Base-by-base conservation (phyloP, 2,888 invertebrate genomes). In the Baccha elongata region DNA sequence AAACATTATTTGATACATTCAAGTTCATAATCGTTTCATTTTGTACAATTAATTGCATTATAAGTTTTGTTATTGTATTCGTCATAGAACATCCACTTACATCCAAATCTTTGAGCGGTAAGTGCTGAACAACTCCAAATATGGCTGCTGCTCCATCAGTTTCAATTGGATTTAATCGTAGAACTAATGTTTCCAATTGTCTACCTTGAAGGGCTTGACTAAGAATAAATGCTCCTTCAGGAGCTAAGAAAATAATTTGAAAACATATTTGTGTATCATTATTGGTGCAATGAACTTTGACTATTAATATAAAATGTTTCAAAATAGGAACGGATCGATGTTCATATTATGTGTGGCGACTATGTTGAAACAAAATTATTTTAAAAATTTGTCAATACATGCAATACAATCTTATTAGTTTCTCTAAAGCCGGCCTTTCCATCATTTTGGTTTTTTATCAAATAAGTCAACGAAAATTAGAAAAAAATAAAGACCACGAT, bases 131-230 rank as follows among this genome's bases (percentile, higher is more conserved):
- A 7, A 86, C 86, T 1, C 88, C 85, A 67, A 91, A 88, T 62
- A 91, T 87, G 37, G 89, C 88, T 0, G 89, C 88, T 0, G 88
- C 88, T 1, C 91, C 91, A 71, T 90, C 90, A 11, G 89, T 89
- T 44, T 88, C 87, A 26, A 91, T 90, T n/a, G 90, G 91, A 87
- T 91, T 91, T 17, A 90, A 67, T 3, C 90, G 87, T 1, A 91
- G 40, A 21, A 89, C 85, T 1, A 91, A 79, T 8, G 86, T 86
- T 46, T 88, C 86, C 4, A 91, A 76, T 0, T 86, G 78, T 5
- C 88, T 87, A 5, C 86, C 86, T 17, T 85, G 83, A 2, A 91
- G 65, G 1, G 88, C 87, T 46, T 87, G 87, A 40, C 90, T 88
- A 0, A 91, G 84, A 7, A 87, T 65, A 11, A 88, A 87, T 35